Conservation (phyloP, 2,888 invertebrate species). For the Epinotia demarniana region DNA sequence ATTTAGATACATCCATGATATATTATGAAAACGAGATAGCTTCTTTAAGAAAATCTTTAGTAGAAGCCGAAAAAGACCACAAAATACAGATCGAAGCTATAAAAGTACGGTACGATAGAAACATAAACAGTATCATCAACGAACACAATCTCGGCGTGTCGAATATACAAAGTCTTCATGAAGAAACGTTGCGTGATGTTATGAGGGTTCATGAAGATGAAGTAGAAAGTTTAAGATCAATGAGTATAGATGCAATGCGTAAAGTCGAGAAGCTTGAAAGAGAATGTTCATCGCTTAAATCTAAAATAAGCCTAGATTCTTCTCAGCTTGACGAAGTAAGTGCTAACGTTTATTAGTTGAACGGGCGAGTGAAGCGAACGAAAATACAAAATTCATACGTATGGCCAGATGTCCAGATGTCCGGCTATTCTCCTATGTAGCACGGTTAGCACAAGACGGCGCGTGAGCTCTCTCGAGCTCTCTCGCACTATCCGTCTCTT, state of each 20-base stretch:
- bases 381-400: too few relatives aligned
- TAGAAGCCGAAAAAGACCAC: slow-evolving; percentile 69
- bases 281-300: slow-evolving; percentile 67
- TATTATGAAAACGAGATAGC: slow-evolving; percentile 68
- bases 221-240: slow-evolving; percentile 75
- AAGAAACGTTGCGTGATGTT: slow-evolving; percentile 78
- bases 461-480: too few relatives aligned
- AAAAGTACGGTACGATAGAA: slow-evolving; percentile 82
- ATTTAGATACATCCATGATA: slow-evolving; percentile 57
- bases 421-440: too few relatives aligned
- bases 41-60: slow-evolving; percentile 63
- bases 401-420: too few relatives aligned
- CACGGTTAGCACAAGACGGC: too few relatives aligned
- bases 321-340: slow-evolving; percentile 61
- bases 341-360: slow-evolving; percentile 13
- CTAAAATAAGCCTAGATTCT: slow-evolving; percentile 53
- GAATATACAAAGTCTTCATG: slow-evolving; percentile 82
- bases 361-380: too few relatives aligned
- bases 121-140: slow-evolving; percentile 80
- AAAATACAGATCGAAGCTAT: slow-evolving; percentile 75
- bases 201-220: slow-evolving; percentile 80
- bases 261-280: slow-evolving; percentile 74
- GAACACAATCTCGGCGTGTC: slow-evolving; percentile 83
- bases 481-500: too few relatives aligned
- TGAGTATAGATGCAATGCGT: slow-evolving; percentile 78